These are phyloP conservation scores for Pollachius pollachius DNA, from an alignment of 2,113 vertebrate species.

Conservation along the genomic window DNA sequence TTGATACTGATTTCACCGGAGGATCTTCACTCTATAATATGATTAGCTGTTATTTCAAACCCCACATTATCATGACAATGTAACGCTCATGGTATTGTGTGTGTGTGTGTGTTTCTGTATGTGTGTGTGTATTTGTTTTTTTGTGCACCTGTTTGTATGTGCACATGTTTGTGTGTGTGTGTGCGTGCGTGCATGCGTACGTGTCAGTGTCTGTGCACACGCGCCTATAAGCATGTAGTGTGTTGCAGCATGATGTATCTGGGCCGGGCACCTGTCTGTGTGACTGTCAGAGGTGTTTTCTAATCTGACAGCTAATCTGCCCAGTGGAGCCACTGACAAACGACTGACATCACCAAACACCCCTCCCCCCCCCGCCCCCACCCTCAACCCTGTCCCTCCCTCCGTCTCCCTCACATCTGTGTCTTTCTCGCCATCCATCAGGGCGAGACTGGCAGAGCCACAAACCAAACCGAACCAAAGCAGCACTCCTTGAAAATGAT, in stretches of 20 bases:
- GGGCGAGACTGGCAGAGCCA: no score
- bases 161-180: neutral
- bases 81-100: no score
- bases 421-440: neutral
- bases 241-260: neutral
- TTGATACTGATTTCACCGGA: no score
- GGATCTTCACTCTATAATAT: no score
- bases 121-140: no score
- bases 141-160: neutral
- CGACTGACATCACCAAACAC: neutral
- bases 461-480: no score
- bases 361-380: neutral
- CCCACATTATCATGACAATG: no score
- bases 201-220: neutral
- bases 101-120: no score
- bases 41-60: no score
- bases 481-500: no score
- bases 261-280: neutral
- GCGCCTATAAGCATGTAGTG: neutral
- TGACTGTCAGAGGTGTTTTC: neutral
- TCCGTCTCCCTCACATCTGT: neutral
- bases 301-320: slow-evolving; percentile 1
- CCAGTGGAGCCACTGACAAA: neutral
- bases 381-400: neutral
- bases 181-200: neutral